Evolutionary conservation across 2,113 vertebrate species (phyloP).

Genomic region (Bos taurus): DNA sequence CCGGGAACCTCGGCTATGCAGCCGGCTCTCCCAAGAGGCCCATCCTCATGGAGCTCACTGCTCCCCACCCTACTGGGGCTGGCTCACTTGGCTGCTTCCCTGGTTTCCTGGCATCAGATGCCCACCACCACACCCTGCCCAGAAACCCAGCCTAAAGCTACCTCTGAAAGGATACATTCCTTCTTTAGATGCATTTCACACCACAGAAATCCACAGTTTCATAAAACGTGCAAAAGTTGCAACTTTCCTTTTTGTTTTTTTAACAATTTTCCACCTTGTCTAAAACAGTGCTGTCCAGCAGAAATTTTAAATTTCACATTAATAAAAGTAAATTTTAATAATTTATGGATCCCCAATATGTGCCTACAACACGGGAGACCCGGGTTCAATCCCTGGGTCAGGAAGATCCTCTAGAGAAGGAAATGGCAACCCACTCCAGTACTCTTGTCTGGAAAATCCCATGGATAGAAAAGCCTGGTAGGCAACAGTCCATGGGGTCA

Average conservation of each 20-base stretch:
- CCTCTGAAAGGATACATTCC: background rate
- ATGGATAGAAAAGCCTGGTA: too few relatives aligned
- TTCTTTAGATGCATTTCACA: background rate
- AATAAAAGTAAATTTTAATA: background rate
- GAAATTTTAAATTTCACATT: background rate
- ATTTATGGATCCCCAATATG: background rate
- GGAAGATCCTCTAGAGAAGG: too few relatives aligned
- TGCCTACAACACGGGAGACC: too few relatives aligned
- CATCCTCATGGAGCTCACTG: background rate
- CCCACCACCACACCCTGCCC: background rate
- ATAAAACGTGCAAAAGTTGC: background rate
- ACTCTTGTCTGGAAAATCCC: too few relatives aligned
- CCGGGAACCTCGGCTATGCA: fast-evolving
- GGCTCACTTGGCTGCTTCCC: background rate
- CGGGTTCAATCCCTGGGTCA: too few relatives aligned
- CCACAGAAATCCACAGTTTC: background rate
- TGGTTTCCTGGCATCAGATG: background rate
- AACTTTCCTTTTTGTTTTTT: background rate
- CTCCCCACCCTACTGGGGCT: background rate
- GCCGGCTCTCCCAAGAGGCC: background rate
- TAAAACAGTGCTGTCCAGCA: background rate
- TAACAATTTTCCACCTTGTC: background rate
- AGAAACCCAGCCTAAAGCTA: background rate
- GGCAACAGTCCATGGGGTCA: too few relatives aligned
- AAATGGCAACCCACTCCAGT: too few relatives aligned